Evolutionary conservation across 1,140 invertebrate species (phyloP).

Genomic region (Habropoda laboriosa): DNA sequence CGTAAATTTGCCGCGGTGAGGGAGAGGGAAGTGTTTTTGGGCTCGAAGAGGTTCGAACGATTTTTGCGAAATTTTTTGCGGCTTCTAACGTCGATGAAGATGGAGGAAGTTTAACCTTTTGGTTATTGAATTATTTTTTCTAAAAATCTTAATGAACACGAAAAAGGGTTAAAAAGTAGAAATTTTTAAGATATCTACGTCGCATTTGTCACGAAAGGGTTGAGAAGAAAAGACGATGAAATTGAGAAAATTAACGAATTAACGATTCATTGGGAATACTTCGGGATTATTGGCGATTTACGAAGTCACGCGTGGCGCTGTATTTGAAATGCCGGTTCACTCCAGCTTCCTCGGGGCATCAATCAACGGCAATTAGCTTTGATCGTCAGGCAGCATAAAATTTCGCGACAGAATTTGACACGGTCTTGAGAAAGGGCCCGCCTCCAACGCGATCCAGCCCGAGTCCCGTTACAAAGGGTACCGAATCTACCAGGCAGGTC

Average conservation of each 20-base stretch:
- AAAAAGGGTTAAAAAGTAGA: too few species aligned
- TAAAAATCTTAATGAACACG: too few species aligned
- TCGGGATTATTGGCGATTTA: too few species aligned
- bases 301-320: too few species aligned
- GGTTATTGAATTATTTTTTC: background rate
- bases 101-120: background rate
- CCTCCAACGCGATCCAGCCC: background rate
- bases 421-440: conserved; percentile 17
- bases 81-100: background rate
- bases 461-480: conserved; percentile 70
- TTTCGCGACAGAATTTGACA: conserved; percentile 37
- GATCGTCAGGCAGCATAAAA: conserved; percentile 6
- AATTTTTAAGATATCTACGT: too few species aligned
- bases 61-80: conserved; percentile 13
- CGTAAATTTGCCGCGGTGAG: background rate
- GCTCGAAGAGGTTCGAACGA: background rate
- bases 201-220: too few species aligned
- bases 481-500: conserved; percentile 72
- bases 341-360: background rate
- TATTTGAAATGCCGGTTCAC: background rate
- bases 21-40: too few species aligned
- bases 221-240: too few species aligned
- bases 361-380: conserved; percentile 2
- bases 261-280: too few species aligned
- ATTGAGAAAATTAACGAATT: too few species aligned